Evolutionary conservation across 37 sponge, comb jelly and placozoan species (phyloP).

Genomic region (Dysidea cf. avara): DNA sequence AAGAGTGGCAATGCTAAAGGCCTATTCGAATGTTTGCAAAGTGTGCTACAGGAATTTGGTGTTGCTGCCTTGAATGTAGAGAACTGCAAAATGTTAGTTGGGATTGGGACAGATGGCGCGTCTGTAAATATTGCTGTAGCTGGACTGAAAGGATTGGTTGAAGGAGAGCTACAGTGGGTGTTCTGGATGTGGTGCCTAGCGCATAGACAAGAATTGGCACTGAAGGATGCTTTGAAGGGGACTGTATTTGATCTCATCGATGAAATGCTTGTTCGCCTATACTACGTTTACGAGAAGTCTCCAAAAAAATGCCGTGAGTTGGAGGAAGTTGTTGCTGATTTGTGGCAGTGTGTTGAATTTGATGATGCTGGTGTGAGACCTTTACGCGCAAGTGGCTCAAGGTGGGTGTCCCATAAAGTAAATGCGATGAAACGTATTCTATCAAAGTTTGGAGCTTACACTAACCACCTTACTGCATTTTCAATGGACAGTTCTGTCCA

Average conservation of each 20-base stretch:
- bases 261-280: constrained; percentile 59
- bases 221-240: constrained; percentile 60
- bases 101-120: constrained; percentile 44
- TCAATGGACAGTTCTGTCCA: neutral
- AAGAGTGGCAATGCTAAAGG: constrained; percentile 27
- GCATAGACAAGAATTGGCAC: constrained; percentile 54
- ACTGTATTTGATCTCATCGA: constrained; percentile 64
- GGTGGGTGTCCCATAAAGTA: constrained; percentile 47
- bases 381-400: constrained; percentile 40
- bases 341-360: constrained; percentile 40
- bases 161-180: constrained; percentile 51
- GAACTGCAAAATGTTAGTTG: constrained; percentile 49
- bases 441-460: constrained; percentile 12
- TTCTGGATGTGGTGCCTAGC: constrained; percentile 86
- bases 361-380: constrained; percentile 48
- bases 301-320: constrained; percentile 64
- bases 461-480: neutral
- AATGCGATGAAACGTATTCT: constrained; percentile 13
- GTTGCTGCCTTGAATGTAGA: constrained; percentile 25
- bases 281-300: constrained; percentile 63
- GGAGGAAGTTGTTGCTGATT: constrained; percentile 45
- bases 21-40: constrained; percentile 22
- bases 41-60: constrained; percentile 31
- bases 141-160: constrained; percentile 66
- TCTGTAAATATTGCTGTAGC: constrained; percentile 39